A percentile compares a stretch with the other conserved stretches of the same genome.
Conservation (phyloP, 2,113 vertebrate genomes). For the Boulengeromyrus knoepffleri region DNA sequence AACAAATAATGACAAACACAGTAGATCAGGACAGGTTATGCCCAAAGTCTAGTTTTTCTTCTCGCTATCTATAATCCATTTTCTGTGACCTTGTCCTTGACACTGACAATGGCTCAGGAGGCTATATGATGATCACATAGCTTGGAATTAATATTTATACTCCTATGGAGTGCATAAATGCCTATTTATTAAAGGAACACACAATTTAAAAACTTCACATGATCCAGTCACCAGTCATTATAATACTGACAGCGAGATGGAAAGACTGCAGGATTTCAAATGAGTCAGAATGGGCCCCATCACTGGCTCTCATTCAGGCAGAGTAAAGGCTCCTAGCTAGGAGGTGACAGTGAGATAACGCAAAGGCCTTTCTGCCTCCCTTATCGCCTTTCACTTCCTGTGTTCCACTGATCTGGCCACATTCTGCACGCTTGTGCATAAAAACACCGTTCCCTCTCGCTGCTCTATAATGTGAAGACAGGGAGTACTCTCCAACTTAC, state of each 20-base stretch:
- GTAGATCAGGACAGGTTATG: background rate
- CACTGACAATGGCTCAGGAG: background rate
- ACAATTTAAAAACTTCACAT: background rate
- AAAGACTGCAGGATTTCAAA: background rate
- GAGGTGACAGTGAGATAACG: background rate
- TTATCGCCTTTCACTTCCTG: background rate
- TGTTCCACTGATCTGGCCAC: background rate
- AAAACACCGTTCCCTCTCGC: background rate
- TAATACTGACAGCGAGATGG: background rate
- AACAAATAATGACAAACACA: background rate
- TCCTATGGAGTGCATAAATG: background rate
- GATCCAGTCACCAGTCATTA: background rate
- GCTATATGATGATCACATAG: background rate
- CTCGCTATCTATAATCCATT: background rate
- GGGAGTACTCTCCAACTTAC: background rate
- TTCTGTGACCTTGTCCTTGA: background rate
- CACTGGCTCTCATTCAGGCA: background rate
- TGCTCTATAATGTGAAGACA: background rate
- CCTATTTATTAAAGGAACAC: background rate
- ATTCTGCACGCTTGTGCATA: background rate
- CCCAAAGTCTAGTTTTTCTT: background rate
- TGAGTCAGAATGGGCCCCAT: background rate
- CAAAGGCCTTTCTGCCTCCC: background rate
- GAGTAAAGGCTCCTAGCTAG: background rate
- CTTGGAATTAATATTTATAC: background rate